Conservation (phyloP, 2,888 invertebrate species). For the Caenorhabditis uteleia region DNA sequence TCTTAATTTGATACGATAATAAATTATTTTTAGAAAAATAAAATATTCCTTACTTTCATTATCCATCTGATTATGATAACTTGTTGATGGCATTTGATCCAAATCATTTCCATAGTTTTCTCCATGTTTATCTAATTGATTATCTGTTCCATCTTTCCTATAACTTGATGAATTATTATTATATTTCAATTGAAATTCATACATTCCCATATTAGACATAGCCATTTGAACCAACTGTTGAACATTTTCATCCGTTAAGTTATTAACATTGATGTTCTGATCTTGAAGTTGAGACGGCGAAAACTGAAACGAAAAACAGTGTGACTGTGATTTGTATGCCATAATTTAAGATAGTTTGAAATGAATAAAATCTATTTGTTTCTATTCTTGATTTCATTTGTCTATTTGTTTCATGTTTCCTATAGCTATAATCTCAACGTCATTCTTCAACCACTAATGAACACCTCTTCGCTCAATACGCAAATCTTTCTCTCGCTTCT, state of each 20-base stretch:
- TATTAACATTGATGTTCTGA: conserved; percentile 49
- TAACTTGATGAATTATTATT: not conserved
- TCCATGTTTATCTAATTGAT: not conserved
- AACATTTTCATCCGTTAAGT: conserved; percentile 47
- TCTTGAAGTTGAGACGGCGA: conserved; percentile 38
- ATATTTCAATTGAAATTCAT: conserved; percentile 1
- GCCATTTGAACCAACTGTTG: conserved; percentile 47
- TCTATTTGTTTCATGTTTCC: too few relatives aligned
- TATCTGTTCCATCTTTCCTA: conserved; percentile 7
- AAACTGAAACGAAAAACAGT: conserved; percentile 32
- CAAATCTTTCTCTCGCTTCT: too few relatives aligned
- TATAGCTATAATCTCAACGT: too few relatives aligned
- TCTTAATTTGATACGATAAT: too few relatives aligned
- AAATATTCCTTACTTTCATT: conserved; percentile 6
- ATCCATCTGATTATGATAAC: not conserved
- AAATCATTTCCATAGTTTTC: not conserved
- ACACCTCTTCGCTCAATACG: too few relatives aligned
- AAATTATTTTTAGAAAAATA: not conserved
- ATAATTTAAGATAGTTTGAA: too few relatives aligned
- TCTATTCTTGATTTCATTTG: not conserved
- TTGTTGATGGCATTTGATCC: conserved; percentile 2
- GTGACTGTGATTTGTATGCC: not conserved
- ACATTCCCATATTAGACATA: conserved; percentile 30
- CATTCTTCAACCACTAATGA: too few relatives aligned
- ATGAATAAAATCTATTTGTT: too few relatives aligned